Conservation (phyloP, 2,113 vertebrate genomes). For the Dendropsophus ebraccatus region DNA sequence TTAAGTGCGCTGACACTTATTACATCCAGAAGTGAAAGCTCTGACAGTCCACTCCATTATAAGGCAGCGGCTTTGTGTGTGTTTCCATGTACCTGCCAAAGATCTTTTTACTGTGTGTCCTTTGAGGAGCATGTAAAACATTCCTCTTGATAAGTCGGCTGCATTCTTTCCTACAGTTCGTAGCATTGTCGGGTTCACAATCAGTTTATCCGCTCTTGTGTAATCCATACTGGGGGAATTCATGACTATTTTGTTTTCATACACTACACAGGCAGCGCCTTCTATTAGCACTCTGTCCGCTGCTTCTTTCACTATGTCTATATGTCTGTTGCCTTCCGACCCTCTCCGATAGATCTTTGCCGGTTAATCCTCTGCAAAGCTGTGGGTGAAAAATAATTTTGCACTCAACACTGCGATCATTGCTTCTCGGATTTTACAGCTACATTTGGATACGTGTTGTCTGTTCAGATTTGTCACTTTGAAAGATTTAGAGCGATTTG, state of each 20-base stretch:
- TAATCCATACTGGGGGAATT: constrained; percentile 33
- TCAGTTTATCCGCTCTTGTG: constrained; percentile 5
- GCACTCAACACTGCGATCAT: not conserved
- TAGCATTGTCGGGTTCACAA: constrained; percentile 11
- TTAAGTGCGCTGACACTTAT: not conserved
- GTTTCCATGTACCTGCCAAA: constrained; percentile 47
- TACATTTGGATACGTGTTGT: not conserved
- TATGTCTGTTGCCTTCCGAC: not conserved
- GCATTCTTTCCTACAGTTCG: constrained; percentile 40
- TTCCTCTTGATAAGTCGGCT: constrained; percentile 36
- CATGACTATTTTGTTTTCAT: constrained; percentile 10
- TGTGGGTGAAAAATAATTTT: constrained; percentile 1
- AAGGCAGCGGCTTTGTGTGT: constrained; percentile 13
- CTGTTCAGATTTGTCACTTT: not conserved
- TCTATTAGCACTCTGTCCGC: constrained; percentile 28
- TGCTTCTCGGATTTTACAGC: not conserved
- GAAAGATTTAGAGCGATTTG: not conserved
- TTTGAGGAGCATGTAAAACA: constrained; percentile 37
- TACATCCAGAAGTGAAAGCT: constrained; percentile 8
- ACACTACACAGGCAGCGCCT: not conserved
- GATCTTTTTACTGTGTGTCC: constrained; percentile 16
- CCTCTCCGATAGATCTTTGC: not conserved
- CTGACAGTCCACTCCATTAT: constrained; percentile 29
- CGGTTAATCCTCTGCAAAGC: not conserved
- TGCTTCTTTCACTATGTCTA: constrained; percentile 14